Base-by-base conservation (phyloP, 1,140 invertebrate genomes). In the Drosophila punjabiensis region DNA sequence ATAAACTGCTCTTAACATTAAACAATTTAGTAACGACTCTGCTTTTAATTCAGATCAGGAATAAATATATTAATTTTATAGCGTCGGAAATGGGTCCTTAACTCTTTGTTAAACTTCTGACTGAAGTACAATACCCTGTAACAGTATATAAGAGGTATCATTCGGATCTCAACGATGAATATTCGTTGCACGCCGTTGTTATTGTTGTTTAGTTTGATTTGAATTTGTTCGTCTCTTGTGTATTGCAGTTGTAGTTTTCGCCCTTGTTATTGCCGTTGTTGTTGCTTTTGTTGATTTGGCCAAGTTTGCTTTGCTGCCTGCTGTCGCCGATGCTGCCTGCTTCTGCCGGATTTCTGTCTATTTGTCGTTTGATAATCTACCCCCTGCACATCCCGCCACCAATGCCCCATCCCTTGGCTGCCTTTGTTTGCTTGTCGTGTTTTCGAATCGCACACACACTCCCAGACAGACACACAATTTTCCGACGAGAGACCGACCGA, bases 161-260 rank as follows among this genome's bases (percentile, higher is more conserved):
- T 2, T 4, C 3, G 16, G 24, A 48, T 70, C 66, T 24, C 14
- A 35, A 39, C 35, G 10, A 28, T 30, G 45, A 33, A n/a, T 48
- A 20, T 35, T 74, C 45, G 35, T 43, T 20, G 43, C 10, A 16
- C 20, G 10, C 37, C 20, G 35, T 58, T 41, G 67, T 61, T 74
- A 35, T 74, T 73, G 70, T 61, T 87, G 79, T 87, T 55, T 52
- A 64, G 76, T 88, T 81, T 85, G 85, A 90, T 88, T 88, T 85
- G 84, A 81, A 88, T 88, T 88, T 88, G 84, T 90, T 85, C 71
- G 85, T 53, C 85, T 81, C 81, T 75, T 71, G 84, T 81, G 85
- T 73, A 88, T 86, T 66, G 65, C 39, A 47, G 65, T 58, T 69
- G 75, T 66, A 73, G 67, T 68, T 68, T 32, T 69, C 18, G 28